Conservation (phyloP, 2,797 vertebrate genomes). For the Lepus oiostolus region DNA sequence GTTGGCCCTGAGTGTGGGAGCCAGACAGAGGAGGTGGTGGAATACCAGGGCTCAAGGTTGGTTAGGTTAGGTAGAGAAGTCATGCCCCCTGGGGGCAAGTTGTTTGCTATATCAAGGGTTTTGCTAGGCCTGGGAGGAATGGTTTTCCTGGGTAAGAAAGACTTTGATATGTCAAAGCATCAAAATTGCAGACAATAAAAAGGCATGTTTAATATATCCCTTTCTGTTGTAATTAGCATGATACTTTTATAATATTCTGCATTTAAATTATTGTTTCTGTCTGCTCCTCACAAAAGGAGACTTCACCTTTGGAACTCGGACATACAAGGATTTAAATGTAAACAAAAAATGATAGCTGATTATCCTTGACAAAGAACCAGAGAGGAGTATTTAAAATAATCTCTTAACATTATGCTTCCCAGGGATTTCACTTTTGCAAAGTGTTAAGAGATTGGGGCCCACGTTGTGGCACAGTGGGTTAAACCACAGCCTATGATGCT, state of each 20-base stretch:
- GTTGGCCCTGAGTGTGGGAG: not conserved
- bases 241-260: not conserved
- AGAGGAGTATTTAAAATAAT: conserved; percentile 6
- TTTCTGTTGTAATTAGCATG: not conserved
- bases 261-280: conserved; percentile 13
- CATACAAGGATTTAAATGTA: not conserved
- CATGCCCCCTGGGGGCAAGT: not conserved
- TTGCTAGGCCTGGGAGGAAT: not conserved
- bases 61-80: not conserved
- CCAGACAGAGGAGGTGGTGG: not conserved
- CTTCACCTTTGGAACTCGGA: not conserved
- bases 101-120: not conserved
- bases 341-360: not conserved
- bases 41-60: not conserved
- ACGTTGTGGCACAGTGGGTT: too few relatives aligned
- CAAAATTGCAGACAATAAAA: not conserved
- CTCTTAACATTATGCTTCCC: not conserved
- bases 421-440: not conserved
- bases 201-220: not conserved
- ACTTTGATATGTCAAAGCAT: not conserved
- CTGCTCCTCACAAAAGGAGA: not conserved
- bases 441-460: not conserved
- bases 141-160: not conserved
- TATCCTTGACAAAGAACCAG: not conserved
- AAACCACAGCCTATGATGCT: too few relatives aligned